A percentile compares a stretch with the other conserved stretches of the same genome.
phyloP scores from a whole-genome alignment of 2,888 invertebrate genomes.

The Cephalotes varians region DNA sequence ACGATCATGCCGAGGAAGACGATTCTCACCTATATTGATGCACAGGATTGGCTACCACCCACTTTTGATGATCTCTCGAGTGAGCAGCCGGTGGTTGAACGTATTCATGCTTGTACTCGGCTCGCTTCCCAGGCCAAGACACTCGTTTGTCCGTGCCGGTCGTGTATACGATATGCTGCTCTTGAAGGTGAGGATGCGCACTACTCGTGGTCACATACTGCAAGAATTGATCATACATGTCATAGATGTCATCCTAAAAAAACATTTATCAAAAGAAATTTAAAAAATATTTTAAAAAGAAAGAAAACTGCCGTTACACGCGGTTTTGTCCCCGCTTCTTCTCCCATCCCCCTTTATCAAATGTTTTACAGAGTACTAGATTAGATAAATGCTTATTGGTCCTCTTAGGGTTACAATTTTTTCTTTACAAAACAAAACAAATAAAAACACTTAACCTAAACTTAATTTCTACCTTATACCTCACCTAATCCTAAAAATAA shows the following conservation, averaged over 20 bases:
- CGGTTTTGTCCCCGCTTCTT: background rate
- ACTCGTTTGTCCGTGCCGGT: slow-evolving; percentile 87
- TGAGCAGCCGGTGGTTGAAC: slow-evolving; percentile 88
- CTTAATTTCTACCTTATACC: too few relatives aligned
- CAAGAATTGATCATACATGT: slow-evolving; percentile 85
- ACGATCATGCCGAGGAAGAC: background rate
- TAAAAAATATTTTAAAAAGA: slow-evolving; percentile 34
- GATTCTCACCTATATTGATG: slow-evolving; percentile 84
- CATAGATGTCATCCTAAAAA: slow-evolving; percentile 84
- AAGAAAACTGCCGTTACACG: background rate
- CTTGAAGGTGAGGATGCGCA: slow-evolving; percentile 85
- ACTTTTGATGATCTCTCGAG: slow-evolving; percentile 87
- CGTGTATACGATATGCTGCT: slow-evolving; percentile 86
- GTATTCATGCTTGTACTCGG: slow-evolving; percentile 87
- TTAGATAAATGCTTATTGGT: too few relatives aligned
- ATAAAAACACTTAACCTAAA: too few relatives aligned
- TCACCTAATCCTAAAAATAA: too few relatives aligned
- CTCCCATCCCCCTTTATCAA: background rate
- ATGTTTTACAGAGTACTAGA: background rate
- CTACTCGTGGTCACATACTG: slow-evolving; percentile 86
- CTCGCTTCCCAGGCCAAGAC: slow-evolving; percentile 87
- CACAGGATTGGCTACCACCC: slow-evolving; percentile 87
- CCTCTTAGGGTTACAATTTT: too few relatives aligned
- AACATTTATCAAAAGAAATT: slow-evolving; percentile 73
- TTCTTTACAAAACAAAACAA: too few relatives aligned